phyloP scores from a whole-genome alignment of 92 coral and sea anemone genomes.

The Porites cylindrica region DNA sequence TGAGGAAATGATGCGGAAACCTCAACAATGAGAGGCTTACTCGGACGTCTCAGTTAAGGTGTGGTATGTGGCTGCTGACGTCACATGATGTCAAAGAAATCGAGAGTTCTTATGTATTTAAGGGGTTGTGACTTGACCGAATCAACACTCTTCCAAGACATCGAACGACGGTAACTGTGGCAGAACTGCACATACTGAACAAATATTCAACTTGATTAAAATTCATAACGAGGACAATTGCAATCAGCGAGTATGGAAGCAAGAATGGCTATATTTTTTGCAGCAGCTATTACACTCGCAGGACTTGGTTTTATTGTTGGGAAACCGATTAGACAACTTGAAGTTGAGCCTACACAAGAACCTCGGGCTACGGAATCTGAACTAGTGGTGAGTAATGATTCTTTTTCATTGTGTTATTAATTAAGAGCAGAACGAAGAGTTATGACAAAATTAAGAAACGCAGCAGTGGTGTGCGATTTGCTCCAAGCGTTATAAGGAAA shows the following conservation, averaged over 20 bases:
- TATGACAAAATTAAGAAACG: too few species aligned
- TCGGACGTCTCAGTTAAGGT: conserved; percentile 31
- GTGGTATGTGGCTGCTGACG: conserved; percentile 23
- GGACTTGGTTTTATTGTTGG: neutral
- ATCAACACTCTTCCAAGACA: conserved; percentile 19
- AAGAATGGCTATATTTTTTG: neutral
- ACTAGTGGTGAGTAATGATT: conserved; percentile 27
- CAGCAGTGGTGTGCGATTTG: too few species aligned
- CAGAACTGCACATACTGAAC: neutral
- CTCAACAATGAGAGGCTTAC: neutral
- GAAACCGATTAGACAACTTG: neutral
- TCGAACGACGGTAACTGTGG: neutral
- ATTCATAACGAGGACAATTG: neutral
- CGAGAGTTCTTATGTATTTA: neutral
- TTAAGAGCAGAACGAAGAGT: too few species aligned
- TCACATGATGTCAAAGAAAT: conserved; percentile 17
- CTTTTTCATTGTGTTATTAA: neutral
- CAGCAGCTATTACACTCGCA: neutral
- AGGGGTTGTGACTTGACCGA: neutral
- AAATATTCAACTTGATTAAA: neutral
- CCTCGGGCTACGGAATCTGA: conserved; percentile 36
- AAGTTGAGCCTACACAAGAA: conserved; percentile 14
- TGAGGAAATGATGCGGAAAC: neutral
- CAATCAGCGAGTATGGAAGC: conserved; percentile 5
- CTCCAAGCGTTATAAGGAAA: too few species aligned